Evolutionary conservation across 2,113 vertebrate genomes (phyloP), one percentile per base, ranked within the genome.

Genomic region (Pseudorhombus dupliciocellatus): DNA sequence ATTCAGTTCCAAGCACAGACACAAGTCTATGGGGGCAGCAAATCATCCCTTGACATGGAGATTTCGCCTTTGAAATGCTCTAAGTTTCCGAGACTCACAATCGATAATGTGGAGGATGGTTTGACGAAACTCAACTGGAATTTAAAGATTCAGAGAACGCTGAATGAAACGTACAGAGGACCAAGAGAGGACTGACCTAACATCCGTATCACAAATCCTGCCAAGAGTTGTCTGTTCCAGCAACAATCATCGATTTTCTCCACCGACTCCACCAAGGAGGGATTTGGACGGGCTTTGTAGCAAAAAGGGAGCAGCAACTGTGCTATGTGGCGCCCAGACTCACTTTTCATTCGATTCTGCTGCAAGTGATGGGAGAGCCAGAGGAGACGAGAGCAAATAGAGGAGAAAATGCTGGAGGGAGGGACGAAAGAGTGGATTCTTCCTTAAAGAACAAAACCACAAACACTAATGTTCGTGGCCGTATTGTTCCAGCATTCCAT

Each of bases 1-100:
- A 88, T 84, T 86, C 48, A 67, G 78, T 80, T 91, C 72, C 84
- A 90, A 75, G 74, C 11, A 30, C 51, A 53, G 48, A 80, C 76
- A 71, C 42, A 64, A 76, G 72, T 40, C 54, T 25, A 28, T 30
- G 28, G 53, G 60, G 52, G 53, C 57, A 58, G 61, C 7, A 48
- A 48, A 60, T 28, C 10, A 14, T 30, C 21, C n/a, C 58, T 70
- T 51, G 34, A 48, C 50, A 65, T 51, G 18, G 50, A 59, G 24
- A 71, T 66, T 76, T 61, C 22, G 30, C 42, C 57, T 73, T 68
- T 61, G 63, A 75, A 52, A 53, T 24, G 51, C 7, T 10, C 26
- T 24, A 20, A 21, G 7, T 68, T 46, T 31, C 44, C 28, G 15
- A n/a, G 34, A 5, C 54, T 56, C 40, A n/a, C 4, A 20, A 42